Percentiles rank a stretch among this genome's conserved stretches.
These are phyloP conservation scores for Xerus rutilus DNA, from an alignment of 2,797 vertebrate species.

Conservation along the genomic window DNA sequence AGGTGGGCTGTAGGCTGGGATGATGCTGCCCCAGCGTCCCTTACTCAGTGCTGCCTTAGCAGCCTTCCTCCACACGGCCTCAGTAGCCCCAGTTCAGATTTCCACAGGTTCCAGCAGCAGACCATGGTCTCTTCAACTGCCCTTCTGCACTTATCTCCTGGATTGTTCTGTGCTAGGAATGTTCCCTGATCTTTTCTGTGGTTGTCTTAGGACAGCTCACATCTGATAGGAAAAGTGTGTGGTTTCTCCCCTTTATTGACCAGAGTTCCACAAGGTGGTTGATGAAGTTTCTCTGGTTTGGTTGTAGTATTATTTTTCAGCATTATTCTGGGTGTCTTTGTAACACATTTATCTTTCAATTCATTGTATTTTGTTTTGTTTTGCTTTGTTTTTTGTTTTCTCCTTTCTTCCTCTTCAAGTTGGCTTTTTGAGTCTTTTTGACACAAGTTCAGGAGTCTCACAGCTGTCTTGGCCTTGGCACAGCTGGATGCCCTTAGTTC, in stretches of 20 bases:
- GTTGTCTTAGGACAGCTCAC: not conserved
- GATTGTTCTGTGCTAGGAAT: not conserved
- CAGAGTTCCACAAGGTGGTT: not conserved
- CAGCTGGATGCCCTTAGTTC: not conserved
- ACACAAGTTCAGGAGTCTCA: not conserved
- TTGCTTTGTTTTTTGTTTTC: not conserved
- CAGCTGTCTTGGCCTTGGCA: not conserved
- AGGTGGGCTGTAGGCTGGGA: not conserved
- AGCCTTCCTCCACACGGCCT: not conserved
- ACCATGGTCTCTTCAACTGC: not conserved
- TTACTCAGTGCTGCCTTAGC: not conserved
- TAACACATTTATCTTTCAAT: not conserved
- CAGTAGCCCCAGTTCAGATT: not conserved
- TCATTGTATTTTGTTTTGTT: not conserved
- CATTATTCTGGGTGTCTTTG: not conserved
- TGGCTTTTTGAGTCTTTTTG: not conserved
- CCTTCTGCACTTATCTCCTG: rapidly evolving
- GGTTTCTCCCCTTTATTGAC: not conserved
- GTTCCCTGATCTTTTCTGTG: not conserved
- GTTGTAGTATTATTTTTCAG: not conserved
- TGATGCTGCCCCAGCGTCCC: not conserved
- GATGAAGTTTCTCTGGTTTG: not conserved
- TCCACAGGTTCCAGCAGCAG: not conserved
- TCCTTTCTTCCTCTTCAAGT: not conserved
- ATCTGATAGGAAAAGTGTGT: not conserved